Conservation (phyloP, 2,888 invertebrate genomes). For the Xiphydria camelus region DNA sequence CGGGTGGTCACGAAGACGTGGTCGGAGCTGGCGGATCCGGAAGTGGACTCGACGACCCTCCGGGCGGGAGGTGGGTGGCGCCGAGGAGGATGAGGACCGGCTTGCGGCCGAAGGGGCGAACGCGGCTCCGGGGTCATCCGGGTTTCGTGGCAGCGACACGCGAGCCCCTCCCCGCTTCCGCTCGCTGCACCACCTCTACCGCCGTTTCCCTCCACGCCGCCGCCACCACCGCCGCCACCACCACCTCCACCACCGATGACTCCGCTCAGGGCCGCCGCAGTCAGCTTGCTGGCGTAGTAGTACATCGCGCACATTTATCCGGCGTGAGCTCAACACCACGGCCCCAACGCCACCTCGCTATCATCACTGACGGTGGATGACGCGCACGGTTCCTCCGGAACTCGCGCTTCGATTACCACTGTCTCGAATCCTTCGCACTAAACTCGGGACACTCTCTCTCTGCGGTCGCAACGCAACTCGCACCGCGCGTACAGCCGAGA, state of each 20-base stretch:
- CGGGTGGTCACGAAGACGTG: slow-evolving; percentile 43
- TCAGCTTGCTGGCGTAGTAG: slow-evolving; percentile 71
- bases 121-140: slow-evolving; percentile 20
- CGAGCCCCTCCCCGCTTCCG: slow-evolving; percentile 59
- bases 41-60: slow-evolving; percentile 22
- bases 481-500: too few relatives aligned
- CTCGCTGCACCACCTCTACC: slow-evolving; percentile 2
- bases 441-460: too few relatives aligned
- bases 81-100: slow-evolving; percentile 16
- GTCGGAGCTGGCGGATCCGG: slow-evolving; percentile 36
- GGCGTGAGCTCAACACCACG: slow-evolving; percentile 54
- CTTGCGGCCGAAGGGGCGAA: slow-evolving; percentile 23
- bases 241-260: slow-evolving; percentile 61
- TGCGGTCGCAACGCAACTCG: too few relatives aligned
- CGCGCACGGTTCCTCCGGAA: slow-evolving; percentile 15
- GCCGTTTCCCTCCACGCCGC: slow-evolving; percentile 32
- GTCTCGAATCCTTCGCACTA: too few relatives aligned
- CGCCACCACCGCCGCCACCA: slow-evolving; percentile 55
- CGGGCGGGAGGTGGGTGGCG: slow-evolving; percentile 16
- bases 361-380: slow-evolving; percentile 53
- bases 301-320: slow-evolving; percentile 66
- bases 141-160: slow-evolving; percentile 54
- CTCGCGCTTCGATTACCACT: too few relatives aligned
- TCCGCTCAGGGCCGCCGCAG: slow-evolving; percentile 67
- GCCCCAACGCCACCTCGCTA: slow-evolving; percentile 52